Evolutionary conservation across 2,113 vertebrate species (phyloP), one percentile per base, ranked within the genome.

Genomic region (Aix galericulata): DNA sequence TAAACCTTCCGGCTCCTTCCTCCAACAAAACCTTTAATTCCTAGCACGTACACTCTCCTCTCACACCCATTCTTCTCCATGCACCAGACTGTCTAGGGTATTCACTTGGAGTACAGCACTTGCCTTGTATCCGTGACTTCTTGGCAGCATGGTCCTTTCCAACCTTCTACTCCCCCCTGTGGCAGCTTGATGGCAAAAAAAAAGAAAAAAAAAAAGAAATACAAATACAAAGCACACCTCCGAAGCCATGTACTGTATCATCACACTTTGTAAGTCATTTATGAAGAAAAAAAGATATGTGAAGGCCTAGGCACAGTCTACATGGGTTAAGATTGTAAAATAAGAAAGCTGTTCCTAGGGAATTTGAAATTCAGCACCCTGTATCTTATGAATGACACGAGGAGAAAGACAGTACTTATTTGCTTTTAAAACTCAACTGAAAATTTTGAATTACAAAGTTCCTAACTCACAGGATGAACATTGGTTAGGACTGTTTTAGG

Each of bases 81-180:
- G 2, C 29, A 46, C 80, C 36, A 67, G 62, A 68, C 73, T 68
- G 53, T 34, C 22, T 56, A n/a, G 58, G 84, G 25, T 38, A 60
- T 1, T 6, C 64, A 75, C 3, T 3, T 42, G 76, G 42, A 88
- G 89, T 12, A 63, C 38, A 81, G 17, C 53, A 6, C 56, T 81
- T 26, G 53, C 4, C 48, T 76, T 32, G 53, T 44, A 22, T 60
- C n/a, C 0, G 40, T 46, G 91, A 80, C 83, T 90, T 62, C 34
- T 80, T 82, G 78, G 84, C 46, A 75, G 62, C 81, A 59, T 36
- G 17, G 76, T 86, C 94, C 89, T 94, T 95, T 92, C 48, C 80
- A 97, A 97, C 97, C 88, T 88, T 95, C 89, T 94, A 88, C 96
- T 98, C 94, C 97, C 94, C 91, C 88, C 94, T 95, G 89, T 97